Conservation (phyloP, 2,113 vertebrate species). For the Bos taurus region DNA sequence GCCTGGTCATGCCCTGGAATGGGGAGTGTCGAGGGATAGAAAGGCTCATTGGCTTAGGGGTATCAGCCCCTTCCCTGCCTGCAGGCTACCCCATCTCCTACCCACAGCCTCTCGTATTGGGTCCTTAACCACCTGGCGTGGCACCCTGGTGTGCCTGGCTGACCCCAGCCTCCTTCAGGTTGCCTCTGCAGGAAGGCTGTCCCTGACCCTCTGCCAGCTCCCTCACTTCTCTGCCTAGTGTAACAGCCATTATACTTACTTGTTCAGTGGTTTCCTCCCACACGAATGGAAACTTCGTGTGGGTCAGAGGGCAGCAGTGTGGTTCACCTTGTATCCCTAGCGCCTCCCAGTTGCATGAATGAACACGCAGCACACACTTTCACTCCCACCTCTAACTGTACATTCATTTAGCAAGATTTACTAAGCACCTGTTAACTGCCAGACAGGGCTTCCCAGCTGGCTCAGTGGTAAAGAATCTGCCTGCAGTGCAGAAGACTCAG, state of each 20-base stretch:
- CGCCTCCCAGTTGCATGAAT: neutral
- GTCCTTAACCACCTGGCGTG: neutral
- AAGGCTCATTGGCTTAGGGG: neutral
- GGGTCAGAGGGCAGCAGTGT: neutral
- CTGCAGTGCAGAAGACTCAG: neutral
- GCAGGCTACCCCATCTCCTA: accelerated
- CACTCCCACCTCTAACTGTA: neutral
- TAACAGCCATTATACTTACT: neutral
- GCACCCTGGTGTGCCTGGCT: accelerated
- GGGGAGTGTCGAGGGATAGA: neutral
- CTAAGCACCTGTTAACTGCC: neutral
- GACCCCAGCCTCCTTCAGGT: neutral
- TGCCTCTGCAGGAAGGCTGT: neutral
- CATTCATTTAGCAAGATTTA: neutral
- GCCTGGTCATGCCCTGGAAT: neutral
- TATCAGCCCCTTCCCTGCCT: neutral
- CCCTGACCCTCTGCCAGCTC: neutral
- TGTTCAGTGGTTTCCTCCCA: neutral
- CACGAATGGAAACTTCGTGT: neutral
- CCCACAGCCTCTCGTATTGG: neutral
- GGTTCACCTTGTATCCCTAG: neutral
- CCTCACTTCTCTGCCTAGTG: neutral
- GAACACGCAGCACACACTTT: neutral
- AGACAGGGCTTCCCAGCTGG: neutral
- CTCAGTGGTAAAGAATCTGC: neutral